phyloP scores from a whole-genome alignment of 2,888 invertebrate genomes.

The Alloplasta piceator region DNA sequence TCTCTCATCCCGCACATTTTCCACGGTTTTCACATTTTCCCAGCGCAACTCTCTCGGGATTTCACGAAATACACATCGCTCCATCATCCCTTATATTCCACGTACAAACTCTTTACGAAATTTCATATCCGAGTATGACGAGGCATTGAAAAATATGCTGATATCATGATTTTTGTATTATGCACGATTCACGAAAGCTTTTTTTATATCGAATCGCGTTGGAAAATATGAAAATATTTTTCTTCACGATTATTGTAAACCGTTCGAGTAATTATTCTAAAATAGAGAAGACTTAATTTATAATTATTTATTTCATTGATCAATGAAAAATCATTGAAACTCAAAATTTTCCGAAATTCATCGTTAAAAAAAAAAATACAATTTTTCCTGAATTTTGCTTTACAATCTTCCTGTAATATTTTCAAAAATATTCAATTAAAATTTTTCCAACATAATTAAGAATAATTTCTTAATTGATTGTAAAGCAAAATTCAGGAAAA shows the following conservation, averaged over 20 bases:
- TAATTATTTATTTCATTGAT: too few species aligned
- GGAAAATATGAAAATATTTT: not conserved
- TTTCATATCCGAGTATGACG: conserved; percentile 31
- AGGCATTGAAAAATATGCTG: conserved; percentile 13
- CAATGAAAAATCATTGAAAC: too few species aligned
- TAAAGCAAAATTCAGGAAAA: not conserved
- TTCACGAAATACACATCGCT: conserved; percentile 4
- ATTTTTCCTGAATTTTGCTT: not conserved
- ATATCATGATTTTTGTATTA: conserved; percentile 1
- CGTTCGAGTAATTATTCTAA: not conserved
- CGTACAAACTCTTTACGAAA: conserved; percentile 13
- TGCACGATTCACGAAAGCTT: too few species aligned
- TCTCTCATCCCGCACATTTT: not conserved
- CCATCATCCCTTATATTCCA: conserved; percentile 1
- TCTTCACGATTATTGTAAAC: not conserved
- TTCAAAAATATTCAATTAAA: too few species aligned
- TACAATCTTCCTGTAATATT: too few species aligned
- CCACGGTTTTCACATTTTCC: conserved; percentile 9
- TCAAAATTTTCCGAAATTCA: too few species aligned
- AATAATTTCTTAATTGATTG: too few species aligned
- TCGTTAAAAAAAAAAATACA: not conserved
- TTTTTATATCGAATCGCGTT: conserved; percentile 9
- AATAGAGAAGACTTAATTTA: too few species aligned
- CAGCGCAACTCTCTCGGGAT: conserved; percentile 22
- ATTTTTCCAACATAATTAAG: too few species aligned